phyloP scores from a whole-genome alignment of 1,140 invertebrate genomes.

The Marisa cornuarietis region DNA sequence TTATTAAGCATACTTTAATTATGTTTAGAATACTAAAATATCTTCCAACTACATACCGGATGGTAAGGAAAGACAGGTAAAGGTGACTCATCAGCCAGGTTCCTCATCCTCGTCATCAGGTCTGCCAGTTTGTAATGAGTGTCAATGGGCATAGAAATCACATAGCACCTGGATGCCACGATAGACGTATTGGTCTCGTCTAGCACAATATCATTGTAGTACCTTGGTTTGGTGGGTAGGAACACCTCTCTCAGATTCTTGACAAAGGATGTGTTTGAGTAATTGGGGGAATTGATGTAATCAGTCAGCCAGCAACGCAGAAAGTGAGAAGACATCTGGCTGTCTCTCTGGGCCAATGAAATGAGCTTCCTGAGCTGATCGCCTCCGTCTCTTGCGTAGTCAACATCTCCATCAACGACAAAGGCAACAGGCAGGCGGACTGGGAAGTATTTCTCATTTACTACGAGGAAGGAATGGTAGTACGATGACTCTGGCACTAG shows the following conservation, averaged over 20 bases:
- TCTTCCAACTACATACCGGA: too few species aligned
- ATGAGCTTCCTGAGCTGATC: constrained; percentile 21
- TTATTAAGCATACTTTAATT: too few species aligned
- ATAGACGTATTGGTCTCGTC: constrained; percentile 80
- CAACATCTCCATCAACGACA: constrained; percentile 12
- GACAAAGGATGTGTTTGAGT: constrained; percentile 13
- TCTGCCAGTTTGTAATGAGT: constrained; percentile 34
- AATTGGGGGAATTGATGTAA: constrained; percentile 21
- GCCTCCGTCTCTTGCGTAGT: constrained; percentile 14
- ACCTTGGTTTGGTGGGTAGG: constrained; percentile 58
- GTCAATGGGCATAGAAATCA: constrained; percentile 33
- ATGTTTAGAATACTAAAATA: too few species aligned
- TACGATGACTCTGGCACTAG: constrained; percentile 60
- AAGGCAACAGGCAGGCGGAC: constrained; percentile 24
- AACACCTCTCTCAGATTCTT: constrained; percentile 66
- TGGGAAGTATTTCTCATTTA: constrained; percentile 21
- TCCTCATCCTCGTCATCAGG: constrained; percentile 42
- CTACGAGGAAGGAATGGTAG: constrained; percentile 28
- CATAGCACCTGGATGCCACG: constrained; percentile 70
- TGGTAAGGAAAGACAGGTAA: constrained; percentile 40
- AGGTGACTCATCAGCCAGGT: constrained; percentile 35
- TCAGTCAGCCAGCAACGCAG: constrained; percentile 27
- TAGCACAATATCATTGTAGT: constrained; percentile 86
- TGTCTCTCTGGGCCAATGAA: constrained; percentile 10
- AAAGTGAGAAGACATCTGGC: constrained; percentile 13